Evolutionary conservation across 2,888 invertebrate species (phyloP).

Genomic region (Deroplatys truncata): DNA sequence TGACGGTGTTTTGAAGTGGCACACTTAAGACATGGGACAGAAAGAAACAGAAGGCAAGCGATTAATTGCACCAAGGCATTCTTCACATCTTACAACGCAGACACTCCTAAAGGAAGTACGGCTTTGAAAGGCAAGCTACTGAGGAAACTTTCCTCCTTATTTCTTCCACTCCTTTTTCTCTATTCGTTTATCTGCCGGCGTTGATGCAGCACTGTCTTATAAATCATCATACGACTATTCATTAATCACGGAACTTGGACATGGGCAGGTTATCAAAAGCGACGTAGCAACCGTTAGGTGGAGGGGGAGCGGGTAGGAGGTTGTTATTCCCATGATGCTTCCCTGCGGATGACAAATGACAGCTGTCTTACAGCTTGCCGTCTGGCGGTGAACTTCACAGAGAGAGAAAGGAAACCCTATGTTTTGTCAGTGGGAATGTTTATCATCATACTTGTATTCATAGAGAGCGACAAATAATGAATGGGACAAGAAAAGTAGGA

Average conservation of each 20-base stretch:
- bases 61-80: not conserved
- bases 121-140: not conserved
- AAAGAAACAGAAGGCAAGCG: not conserved
- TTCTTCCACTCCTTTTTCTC: not conserved
- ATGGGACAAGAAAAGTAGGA: not conserved
- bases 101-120: not conserved
- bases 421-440: constrained; percentile 11
- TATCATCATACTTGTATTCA: not conserved
- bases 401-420: not conserved
- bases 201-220: constrained; percentile 17
- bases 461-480: not conserved
- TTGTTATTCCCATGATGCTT: constrained; percentile 5
- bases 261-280: constrained; percentile 11
- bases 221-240: constrained; percentile 11
- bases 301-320: constrained; percentile 1
- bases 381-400: constrained; percentile 21
- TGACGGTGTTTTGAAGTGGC: too few relatives aligned
- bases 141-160: not conserved
- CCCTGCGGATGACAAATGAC: constrained; percentile 63
- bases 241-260: constrained; percentile 21
- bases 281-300: not conserved
- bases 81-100: not conserved
- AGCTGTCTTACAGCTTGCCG: constrained; percentile 64
- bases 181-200: not conserved
- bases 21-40: too few relatives aligned